Conservation (phyloP, 1,140 invertebrate genomes). For the Cotesia glomerata region DNA sequence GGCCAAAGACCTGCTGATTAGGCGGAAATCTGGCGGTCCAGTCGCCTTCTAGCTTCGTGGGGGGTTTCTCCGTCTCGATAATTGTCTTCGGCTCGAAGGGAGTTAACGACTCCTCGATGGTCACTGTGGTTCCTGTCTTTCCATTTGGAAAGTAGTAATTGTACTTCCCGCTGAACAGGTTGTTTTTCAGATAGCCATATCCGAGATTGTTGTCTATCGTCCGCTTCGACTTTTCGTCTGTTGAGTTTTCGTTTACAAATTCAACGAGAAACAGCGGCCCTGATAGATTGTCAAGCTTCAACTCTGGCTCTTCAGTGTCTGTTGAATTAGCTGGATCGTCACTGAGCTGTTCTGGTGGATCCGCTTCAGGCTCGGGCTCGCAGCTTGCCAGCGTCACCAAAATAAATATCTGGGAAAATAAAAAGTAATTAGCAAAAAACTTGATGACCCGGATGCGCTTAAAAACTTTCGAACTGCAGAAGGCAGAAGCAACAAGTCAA, state of each 20-base stretch:
- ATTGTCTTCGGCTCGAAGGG: constrained; percentile 56
- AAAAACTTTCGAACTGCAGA: too few species aligned
- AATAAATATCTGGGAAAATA: too few species aligned
- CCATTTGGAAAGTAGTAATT: constrained; percentile 59
- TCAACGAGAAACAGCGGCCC: constrained; percentile 54
- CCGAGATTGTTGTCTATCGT: constrained; percentile 53
- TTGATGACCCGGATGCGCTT: too few species aligned
- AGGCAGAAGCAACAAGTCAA: too few species aligned
- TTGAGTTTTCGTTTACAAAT: constrained; percentile 41
- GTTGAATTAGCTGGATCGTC: too few species aligned
- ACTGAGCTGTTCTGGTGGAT: too few species aligned
- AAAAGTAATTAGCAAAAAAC: too few species aligned
- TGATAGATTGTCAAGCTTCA: too few species aligned
- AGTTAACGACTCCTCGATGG: constrained; percentile 59
- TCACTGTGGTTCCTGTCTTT: constrained; percentile 56
- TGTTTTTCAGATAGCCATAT: constrained; percentile 54
- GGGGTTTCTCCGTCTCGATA: constrained; percentile 48
- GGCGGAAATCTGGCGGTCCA: not conserved
- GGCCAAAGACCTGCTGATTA: constrained; percentile 42
- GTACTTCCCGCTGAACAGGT: constrained; percentile 47
- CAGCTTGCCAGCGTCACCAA: constrained; percentile 31
- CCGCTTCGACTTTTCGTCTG: constrained; percentile 57
- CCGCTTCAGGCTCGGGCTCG: constrained; percentile 5
- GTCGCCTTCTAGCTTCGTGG: constrained; percentile 30
- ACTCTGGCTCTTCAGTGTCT: too few species aligned